Percentiles rank a stretch among this genome's conserved stretches.
These are phyloP conservation scores for Archivesica marissinica DNA, from an alignment of 1,140 invertebrate genomes.

Conservation along the genomic window DNA sequence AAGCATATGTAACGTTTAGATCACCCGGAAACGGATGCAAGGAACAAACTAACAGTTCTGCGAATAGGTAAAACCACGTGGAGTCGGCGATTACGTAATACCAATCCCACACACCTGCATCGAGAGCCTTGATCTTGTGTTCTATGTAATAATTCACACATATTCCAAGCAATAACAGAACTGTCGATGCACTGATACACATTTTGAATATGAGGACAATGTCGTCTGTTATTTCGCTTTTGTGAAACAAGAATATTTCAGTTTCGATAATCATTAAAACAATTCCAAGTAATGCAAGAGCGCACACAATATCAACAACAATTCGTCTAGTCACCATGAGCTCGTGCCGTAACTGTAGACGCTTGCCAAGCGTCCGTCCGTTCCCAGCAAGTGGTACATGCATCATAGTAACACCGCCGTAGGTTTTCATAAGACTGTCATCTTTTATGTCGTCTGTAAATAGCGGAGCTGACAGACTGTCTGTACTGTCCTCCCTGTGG, in stretches of 20 bases:
- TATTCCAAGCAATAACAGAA: conserved; percentile 64
- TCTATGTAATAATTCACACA: conserved; percentile 68
- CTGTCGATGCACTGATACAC: conserved; percentile 65
- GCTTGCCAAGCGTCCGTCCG: conserved; percentile 56
- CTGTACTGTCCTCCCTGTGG: conserved; percentile 7
- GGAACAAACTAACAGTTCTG: conserved; percentile 71
- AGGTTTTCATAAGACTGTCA: conserved; percentile 23
- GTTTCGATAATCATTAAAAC: conserved; percentile 73
- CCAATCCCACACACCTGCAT: conserved; percentile 74
- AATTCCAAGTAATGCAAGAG: conserved; percentile 68
- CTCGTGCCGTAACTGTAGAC: conserved; percentile 60
- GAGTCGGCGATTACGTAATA: conserved; percentile 61
- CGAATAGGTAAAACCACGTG: conserved; percentile 51
- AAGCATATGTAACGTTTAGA: conserved; percentile 60
- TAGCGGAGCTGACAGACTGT: conserved; percentile 48
- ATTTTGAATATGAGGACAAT: conserved; percentile 63
- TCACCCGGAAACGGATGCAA: conserved; percentile 78
- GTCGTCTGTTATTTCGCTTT: conserved; percentile 35
- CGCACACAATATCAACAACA: conserved; percentile 70
- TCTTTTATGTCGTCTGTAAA: conserved; percentile 41
- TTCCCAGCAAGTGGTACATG: neutral
- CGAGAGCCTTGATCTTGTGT: conserved; percentile 71
- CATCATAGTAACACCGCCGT: conserved; percentile 14
- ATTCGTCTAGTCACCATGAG: conserved; percentile 62
- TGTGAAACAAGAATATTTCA: conserved; percentile 64